Evolutionary conservation across 2,888 invertebrate genomes (phyloP).

Genomic region (Carcina quercana): DNA sequence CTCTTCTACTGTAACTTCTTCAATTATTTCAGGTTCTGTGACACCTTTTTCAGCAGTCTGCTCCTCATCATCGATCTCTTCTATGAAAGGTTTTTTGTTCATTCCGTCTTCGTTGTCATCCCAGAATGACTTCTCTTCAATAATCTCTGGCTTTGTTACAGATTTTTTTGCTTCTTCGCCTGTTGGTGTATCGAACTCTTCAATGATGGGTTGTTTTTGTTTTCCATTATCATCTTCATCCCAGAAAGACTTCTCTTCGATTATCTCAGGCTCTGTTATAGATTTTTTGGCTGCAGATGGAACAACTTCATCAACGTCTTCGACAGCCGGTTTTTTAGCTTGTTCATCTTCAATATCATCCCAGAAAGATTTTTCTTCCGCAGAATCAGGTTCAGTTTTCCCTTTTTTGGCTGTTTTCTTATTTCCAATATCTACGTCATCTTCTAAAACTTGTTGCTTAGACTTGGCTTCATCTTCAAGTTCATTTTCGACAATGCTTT

Average conservation of each 20-base stretch:
- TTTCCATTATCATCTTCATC: constrained; percentile 56
- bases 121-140: constrained; percentile 52
- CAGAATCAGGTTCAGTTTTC: constrained; percentile 36
- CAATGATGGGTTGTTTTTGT: constrained; percentile 35
- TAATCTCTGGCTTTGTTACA: constrained; percentile 38
- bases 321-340: constrained; percentile 31
- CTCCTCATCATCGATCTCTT: constrained; percentile 39
- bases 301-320: constrained; percentile 28
- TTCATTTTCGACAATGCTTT: constrained; percentile 63
- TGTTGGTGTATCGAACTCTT: constrained; percentile 34
- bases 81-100: constrained; percentile 36
- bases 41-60: constrained; percentile 40
- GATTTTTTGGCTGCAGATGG: constrained; percentile 34
- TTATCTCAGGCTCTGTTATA: constrained; percentile 38
- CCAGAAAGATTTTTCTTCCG: constrained; percentile 47
- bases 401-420: constrained; percentile 35
- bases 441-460: constrained; percentile 34
- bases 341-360: constrained; percentile 38
- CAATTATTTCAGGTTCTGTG: constrained; percentile 49
- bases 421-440: constrained; percentile 28
- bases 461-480: constrained; percentile 52
- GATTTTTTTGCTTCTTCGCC: constrained; percentile 34
- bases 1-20: constrained; percentile 50
- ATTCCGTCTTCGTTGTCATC: constrained; percentile 56
- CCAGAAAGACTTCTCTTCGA: constrained; percentile 52